Conservation (phyloP, 2,888 invertebrate genomes). For the Cryptops parisi region DNA sequence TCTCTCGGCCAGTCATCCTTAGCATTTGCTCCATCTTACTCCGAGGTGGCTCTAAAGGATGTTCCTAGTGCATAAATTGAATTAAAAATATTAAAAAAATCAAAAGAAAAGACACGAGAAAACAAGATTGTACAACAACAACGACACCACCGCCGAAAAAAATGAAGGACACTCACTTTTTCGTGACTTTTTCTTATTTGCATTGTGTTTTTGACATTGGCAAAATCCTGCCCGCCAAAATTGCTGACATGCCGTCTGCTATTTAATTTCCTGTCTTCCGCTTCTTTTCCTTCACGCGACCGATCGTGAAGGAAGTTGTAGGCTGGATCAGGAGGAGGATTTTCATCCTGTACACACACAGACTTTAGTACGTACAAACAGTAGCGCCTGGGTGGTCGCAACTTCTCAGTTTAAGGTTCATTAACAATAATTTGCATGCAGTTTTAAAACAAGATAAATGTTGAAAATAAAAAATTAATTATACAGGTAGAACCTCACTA, state of each 20-base stretch:
- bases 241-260: slow-evolving; percentile 16
- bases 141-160: not conserved
- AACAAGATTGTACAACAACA: not conserved
- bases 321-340: slow-evolving; percentile 16
- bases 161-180: not conserved
- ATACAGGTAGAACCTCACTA: too few species aligned
- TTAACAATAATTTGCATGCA: too few species aligned
- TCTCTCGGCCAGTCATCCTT: slow-evolving; percentile 16
- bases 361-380: too few species aligned
- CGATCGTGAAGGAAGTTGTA: slow-evolving; percentile 15
- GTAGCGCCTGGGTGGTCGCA: too few species aligned
- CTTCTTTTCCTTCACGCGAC: slow-evolving; percentile 10
- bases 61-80: slow-evolving; percentile 3
- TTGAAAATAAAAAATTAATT: too few species aligned
- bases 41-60: slow-evolving; percentile 11
- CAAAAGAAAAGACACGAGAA: not conserved
- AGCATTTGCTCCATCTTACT: slow-evolving; percentile 17
- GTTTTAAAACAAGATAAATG: too few species aligned
- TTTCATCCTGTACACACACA: slow-evolving; percentile 14
- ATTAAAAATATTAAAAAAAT: not conserved
- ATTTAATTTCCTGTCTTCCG: not conserved
- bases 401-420: too few species aligned
- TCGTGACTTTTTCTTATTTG: slow-evolving; percentile 14
- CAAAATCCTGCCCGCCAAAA: slow-evolving; percentile 16
- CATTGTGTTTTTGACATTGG: slow-evolving; percentile 14